Percentiles rank a stretch among this genome's conserved stretches.
phyloP scores from a whole-genome alignment of 2,888 invertebrate genomes.

The Synergus japonicus region DNA sequence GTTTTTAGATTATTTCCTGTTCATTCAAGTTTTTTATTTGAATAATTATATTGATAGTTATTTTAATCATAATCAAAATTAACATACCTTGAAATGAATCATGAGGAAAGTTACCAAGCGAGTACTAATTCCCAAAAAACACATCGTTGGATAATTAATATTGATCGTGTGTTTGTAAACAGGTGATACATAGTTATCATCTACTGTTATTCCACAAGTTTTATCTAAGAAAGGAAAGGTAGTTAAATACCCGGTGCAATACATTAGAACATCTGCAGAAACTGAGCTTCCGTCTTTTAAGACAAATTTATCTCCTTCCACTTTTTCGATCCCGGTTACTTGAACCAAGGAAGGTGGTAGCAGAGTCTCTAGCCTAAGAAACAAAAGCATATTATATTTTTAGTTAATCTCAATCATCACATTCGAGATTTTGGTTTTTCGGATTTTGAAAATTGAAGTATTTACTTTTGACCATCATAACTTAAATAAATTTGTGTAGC shows the following conservation, averaged over 20 bases:
- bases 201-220: conserved; percentile 77
- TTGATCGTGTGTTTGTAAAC: conserved; percentile 88
- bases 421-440: no score
- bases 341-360: conserved; percentile 79
- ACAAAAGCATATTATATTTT: background rate
- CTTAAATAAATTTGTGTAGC: conserved; percentile 79
- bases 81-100: conserved; percentile 70
- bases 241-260: conserved; percentile 87
- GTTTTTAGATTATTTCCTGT: background rate
- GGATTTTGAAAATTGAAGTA: no score
- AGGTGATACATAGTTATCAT: conserved; percentile 81
- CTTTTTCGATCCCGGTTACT: conserved; percentile 79
- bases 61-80: background rate
- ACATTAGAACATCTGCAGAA: conserved; percentile 82
- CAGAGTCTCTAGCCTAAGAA: conserved; percentile 74
- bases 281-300: conserved; percentile 82
- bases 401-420: no score
- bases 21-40: no score
- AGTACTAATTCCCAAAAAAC: conserved; percentile 86
- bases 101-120: conserved; percentile 84
- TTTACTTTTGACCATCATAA: conserved; percentile 73
- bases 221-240: conserved; percentile 84
- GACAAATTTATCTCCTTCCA: conserved; percentile 78
- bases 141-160: conserved; percentile 85
- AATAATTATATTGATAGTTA: no score